A percentile compares a stretch with the other conserved stretches of the same genome.
These are phyloP conservation scores for Steinernema hermaphroditum DNA, from an alignment of 2,888 invertebrate genomes.

Conservation along the genomic window DNA sequence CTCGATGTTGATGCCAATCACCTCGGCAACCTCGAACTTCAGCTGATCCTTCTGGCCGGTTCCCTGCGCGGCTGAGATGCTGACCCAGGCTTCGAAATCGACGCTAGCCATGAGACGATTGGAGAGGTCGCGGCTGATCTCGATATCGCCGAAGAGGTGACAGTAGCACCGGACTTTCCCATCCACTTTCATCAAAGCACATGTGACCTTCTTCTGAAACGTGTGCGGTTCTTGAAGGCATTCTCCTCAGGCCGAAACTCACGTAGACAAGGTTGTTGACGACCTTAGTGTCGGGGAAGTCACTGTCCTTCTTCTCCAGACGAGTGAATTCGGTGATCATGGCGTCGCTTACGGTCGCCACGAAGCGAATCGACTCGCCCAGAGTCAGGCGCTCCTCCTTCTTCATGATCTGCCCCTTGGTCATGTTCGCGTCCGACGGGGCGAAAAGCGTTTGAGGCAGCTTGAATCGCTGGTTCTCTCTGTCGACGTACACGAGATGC, in stretches of 20 bases:
- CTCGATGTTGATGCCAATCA: background rate
- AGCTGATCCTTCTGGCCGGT: background rate
- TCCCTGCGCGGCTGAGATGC: background rate
- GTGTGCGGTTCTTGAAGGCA: background rate
- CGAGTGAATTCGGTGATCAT: background rate
- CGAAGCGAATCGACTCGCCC: background rate
- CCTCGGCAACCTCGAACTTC: background rate
- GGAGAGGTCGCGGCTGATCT: background rate
- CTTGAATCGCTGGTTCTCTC: background rate
- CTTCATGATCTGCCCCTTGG: slow-evolving; percentile 16
- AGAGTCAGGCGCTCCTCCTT: slow-evolving; percentile 4
- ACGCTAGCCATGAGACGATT: background rate
- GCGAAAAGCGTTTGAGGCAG: background rate
- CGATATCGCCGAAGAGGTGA: background rate
- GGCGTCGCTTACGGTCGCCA: background rate
- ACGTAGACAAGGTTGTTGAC: background rate
- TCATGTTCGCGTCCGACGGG: background rate
- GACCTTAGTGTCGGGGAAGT: slow-evolving; percentile 14
- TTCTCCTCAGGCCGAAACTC: background rate
- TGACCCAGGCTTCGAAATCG: slow-evolving; percentile 15
- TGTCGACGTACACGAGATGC: slow-evolving; percentile 1
- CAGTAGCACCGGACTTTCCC: background rate
- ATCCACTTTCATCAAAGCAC: background rate
- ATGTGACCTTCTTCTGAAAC: background rate
- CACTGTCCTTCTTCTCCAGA: slow-evolving; percentile 2